These are phyloP conservation scores for Mareca strepera DNA, from an alignment of 2,797 vertebrate species.

Conservation along the genomic window DNA sequence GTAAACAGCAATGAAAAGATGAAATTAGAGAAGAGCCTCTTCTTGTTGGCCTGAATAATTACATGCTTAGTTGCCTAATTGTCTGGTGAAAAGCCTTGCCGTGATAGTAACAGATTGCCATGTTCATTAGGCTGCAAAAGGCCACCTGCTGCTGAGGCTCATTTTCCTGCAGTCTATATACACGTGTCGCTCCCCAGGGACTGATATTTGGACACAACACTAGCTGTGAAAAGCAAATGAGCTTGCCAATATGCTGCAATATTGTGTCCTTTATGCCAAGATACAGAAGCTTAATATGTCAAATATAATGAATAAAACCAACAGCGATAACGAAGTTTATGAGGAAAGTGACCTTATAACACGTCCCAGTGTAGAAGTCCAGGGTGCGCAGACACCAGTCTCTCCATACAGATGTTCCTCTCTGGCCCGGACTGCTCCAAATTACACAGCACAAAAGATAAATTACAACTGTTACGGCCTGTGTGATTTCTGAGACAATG, in stretches of 20 bases:
- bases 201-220: conserved; percentile 91
- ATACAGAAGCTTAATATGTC: conserved; percentile 96
- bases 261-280: conserved; percentile 97
- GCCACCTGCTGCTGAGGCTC: conserved; percentile 98
- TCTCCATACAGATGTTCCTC: conserved; percentile 79
- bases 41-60: conserved; percentile 99
- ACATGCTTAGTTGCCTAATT: conserved; percentile 99
- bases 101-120: conserved; percentile 98
- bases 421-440: conserved; percentile 73
- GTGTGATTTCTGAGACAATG: conserved; percentile 77
- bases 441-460: conserved; percentile 80
- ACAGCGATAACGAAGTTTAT: conserved; percentile 81
- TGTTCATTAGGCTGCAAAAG: conserved; percentile 99
- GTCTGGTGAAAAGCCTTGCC: conserved; percentile 95
- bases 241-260: conserved; percentile 99
- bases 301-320: conserved; percentile 93
- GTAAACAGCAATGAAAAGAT: conserved; percentile 99
- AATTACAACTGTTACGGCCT: conserved; percentile 76
- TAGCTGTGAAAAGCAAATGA: conserved; percentile 97
- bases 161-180: conserved; percentile 89
- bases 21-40: conserved; percentile 99
- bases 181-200: conserved; percentile 92
- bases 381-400: conserved; percentile 57
- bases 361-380: conserved; percentile 69
- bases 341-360: conserved; percentile 80